Conservation (phyloP, 2,797 vertebrate species). For the Myioborus miniatus region DNA sequence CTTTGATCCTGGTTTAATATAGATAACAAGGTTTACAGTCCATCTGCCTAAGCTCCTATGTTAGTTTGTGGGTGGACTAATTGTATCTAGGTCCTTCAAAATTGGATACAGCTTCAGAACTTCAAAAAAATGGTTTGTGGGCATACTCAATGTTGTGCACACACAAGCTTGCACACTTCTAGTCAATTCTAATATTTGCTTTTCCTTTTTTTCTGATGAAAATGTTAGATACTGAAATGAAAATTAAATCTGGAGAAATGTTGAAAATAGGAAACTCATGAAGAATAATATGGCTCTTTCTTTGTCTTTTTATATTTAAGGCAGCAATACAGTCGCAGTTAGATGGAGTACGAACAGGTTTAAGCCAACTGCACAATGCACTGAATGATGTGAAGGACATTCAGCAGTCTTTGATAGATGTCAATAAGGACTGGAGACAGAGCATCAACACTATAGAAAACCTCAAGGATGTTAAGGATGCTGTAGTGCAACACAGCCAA, state of each 20-base stretch:
- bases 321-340: slow-evolving; percentile 98
- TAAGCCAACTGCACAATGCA: slow-evolving; percentile 94
- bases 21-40: background rate
- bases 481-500: slow-evolving; percentile 96
- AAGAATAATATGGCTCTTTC: background rate
- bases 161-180: background rate
- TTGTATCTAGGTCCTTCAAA: background rate
- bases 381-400: slow-evolving; percentile 93
- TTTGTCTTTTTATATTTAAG: slow-evolving; percentile 66
- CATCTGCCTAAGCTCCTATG: background rate
- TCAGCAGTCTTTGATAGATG: slow-evolving; percentile 88
- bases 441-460: slow-evolving; percentile 98
- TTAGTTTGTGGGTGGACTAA: background rate
- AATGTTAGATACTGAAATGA: background rate
- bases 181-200: background rate
- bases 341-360: slow-evolving; percentile 94
- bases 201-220: background rate
- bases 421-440: slow-evolving; percentile 97
- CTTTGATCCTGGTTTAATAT: background rate
- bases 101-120: background rate
- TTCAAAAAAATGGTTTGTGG: background rate
- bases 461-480: slow-evolving; percentile 94
- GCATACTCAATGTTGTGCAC: rapidly evolving
- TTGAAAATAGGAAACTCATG: rapidly evolving
- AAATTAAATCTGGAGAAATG: background rate